A percentile compares a stretch with the other conserved stretches of the same genome.
Conservation (phyloP, 2,888 invertebrate species). For the Notodonta ziczac region DNA sequence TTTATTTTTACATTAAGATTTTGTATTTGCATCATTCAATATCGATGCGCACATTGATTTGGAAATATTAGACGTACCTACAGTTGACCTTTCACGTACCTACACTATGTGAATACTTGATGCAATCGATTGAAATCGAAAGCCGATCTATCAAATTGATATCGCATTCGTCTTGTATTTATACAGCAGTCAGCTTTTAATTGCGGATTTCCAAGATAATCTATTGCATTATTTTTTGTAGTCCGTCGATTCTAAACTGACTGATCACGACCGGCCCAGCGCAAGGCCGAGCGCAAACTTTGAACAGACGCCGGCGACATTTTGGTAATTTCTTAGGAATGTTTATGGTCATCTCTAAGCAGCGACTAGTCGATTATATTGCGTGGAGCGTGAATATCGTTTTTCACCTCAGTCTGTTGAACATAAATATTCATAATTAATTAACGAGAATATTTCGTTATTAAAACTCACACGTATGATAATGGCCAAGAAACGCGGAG, state of each 20-base stretch:
- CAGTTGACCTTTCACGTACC: conserved; percentile 51
- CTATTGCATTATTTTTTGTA: conserved; percentile 43
- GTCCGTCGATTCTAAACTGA: conserved; percentile 43
- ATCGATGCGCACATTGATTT: conserved; percentile 21
- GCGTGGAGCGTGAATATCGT: conserved; percentile 49
- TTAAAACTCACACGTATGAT: conserved; percentile 7
- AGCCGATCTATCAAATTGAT: conserved; percentile 43
- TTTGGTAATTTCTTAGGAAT: conserved; percentile 51
- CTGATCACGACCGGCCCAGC: conserved; percentile 44
- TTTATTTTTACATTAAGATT: conserved; percentile 4
- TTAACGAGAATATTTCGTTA: conserved; percentile 8
- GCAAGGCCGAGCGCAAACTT: conserved; percentile 57
- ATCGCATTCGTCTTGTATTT: conserved; percentile 17
- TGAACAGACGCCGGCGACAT: conserved; percentile 40
- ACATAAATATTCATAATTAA: conserved; percentile 49
- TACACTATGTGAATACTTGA: conserved; percentile 11
- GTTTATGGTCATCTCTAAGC: conserved; percentile 43
- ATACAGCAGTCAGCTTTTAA: conserved; percentile 35
- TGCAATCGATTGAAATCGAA: conserved; percentile 51
- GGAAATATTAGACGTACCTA: conserved; percentile 36
- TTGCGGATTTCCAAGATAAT: conserved; percentile 62
- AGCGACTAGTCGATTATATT: conserved; percentile 34
- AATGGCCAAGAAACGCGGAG: conserved; percentile 11
- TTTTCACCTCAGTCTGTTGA: conserved; percentile 39
- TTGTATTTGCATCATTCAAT: conserved; percentile 7